Evolutionary conservation across 2,888 invertebrate genomes (phyloP), one percentile per base, ranked within the genome.

Genomic region (Muschampia plurimacula): DNA sequence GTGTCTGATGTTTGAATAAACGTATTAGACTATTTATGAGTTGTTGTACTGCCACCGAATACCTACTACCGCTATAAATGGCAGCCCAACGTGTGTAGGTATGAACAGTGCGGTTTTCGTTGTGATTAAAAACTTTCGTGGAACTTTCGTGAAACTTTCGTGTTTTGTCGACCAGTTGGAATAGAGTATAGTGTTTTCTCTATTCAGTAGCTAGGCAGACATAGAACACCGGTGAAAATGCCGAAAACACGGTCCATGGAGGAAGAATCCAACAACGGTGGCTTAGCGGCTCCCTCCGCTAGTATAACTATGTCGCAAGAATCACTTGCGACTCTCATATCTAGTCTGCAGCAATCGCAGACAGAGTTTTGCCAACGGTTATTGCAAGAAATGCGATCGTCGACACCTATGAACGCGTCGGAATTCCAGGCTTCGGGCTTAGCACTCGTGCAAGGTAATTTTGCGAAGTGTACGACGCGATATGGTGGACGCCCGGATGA

Each of bases 401-500:
- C 55, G 15, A 22, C 55, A 22, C 55, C 55, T 55, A 22, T 55
- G 15, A 15, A 55, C 55, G 55, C 22, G 8, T 55, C 55, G 22
- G 55, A 55, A 22, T 10, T 9, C 22, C 55, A 46, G 0, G 46
- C 9, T 22, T 8, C 15, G 55, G 55, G 55, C 22, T 55, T 22
- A 55, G 9, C 55, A 55, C 55, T 55, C 8, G 8, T 15, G 22
- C 15, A 55, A 9, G 55, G 55, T 6, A 55, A 55, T 22, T 55
- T 55, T 10, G 55, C 55, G 32, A 64, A 64, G 64, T 64, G 64
- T 64, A 28, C 22, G 46, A 28, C 64, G 64, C 64, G 64, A 2
- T 64, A 46, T 22, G 46, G 64, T 28, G 46, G 64, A 28, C 64
- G 64, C 46, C 46, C 64, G 44, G 65, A 55, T 7, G 55, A 55